Conservation (phyloP, 2,797 vertebrate species). For the Crocidura indochinensis region DNA sequence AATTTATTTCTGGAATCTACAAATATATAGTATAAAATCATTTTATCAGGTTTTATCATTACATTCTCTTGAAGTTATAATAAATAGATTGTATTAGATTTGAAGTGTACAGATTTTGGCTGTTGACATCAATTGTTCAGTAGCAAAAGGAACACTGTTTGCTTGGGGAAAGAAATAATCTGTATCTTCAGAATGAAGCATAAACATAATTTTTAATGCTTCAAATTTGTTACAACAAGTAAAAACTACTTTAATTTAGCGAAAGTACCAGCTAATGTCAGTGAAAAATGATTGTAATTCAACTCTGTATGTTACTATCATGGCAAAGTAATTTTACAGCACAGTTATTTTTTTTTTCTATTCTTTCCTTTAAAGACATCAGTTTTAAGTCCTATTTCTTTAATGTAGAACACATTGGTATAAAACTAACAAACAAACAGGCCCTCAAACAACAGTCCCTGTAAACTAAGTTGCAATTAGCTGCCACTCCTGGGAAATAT, state of each 20-base stretch:
- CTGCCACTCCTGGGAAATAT: conserved; percentile 92
- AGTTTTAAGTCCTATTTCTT: conserved; percentile 84
- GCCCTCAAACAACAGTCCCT: conserved; percentile 84
- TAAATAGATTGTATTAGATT: conserved; percentile 63
- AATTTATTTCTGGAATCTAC: neutral
- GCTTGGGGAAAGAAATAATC: conserved; percentile 52
- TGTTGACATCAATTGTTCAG: conserved; percentile 57
- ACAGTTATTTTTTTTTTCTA: conserved; percentile 65
- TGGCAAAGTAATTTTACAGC: conserved; percentile 81
- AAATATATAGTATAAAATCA: conserved; percentile 40
- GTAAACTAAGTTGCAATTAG: conserved; percentile 91
- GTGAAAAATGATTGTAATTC: conserved; percentile 84
- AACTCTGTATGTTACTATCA: conserved; percentile 80
- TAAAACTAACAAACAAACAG: conserved; percentile 82
- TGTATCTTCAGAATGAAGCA: conserved; percentile 70
- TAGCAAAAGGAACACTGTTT: conserved; percentile 70
- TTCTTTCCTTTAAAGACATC: conserved; percentile 80
- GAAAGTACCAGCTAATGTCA: conserved; percentile 72
- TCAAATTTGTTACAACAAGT: conserved; percentile 69
- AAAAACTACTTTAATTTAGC: conserved; percentile 81
- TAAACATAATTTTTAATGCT: conserved; percentile 75
- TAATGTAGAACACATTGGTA: conserved; percentile 79
- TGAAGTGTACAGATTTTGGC: conserved; percentile 35
- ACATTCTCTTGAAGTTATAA: conserved; percentile 49
- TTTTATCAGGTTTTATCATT: conserved; percentile 57